Evolutionary conservation across 2,888 invertebrate species (phyloP), one percentile per base, ranked within the genome.

Genomic region (Coelogynopora nodosa): DNA sequence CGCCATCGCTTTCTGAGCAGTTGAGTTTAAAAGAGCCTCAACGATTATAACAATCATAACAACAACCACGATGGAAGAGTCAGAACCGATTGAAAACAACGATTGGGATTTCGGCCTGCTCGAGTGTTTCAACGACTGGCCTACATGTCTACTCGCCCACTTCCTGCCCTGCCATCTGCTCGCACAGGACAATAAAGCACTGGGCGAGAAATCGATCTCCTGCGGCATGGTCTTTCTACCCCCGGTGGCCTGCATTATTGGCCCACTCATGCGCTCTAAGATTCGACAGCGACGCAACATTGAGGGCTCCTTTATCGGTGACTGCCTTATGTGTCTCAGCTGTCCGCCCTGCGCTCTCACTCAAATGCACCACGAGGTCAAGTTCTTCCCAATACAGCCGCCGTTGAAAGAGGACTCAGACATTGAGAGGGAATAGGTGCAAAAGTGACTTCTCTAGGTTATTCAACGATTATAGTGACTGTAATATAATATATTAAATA

Each of bases 271-370:
- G 0, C 30, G 84, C 26, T 49, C 49, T 31, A 84, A 84, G 29
- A 30, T 84, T 30, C 84, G 84, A 0, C 28, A 84, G 31, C 84
- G 84, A n/a, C 84, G 23, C 31, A 2, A 67, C 29, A 84, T 84
- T 0, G 31, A 30, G 0, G 84, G 84, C 84, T 28, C 28, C 1
- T 84, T 84, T 18, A 29, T 84, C 26, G 84, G 49, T 26, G 84
- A 84, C 31, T 84, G 30, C 30, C 67, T 31, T 0, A n/a, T 84
- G 1, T 84, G 84, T 23, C 27, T 84, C n/a, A 49, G 28, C 23
- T 84, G 84, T 67, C 26, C 49, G 28, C 67, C 67, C 84, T 84
- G 84, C 27, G 84, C 84, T 0, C 84, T 84, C 26, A 29, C 67
- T 0, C 84, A 84, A 18, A 67, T 49, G 31, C 49, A 67, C 84